Evolutionary conservation across 2,797 vertebrate genomes (phyloP).

Genomic region (Pachyuromys duprasi): DNA sequence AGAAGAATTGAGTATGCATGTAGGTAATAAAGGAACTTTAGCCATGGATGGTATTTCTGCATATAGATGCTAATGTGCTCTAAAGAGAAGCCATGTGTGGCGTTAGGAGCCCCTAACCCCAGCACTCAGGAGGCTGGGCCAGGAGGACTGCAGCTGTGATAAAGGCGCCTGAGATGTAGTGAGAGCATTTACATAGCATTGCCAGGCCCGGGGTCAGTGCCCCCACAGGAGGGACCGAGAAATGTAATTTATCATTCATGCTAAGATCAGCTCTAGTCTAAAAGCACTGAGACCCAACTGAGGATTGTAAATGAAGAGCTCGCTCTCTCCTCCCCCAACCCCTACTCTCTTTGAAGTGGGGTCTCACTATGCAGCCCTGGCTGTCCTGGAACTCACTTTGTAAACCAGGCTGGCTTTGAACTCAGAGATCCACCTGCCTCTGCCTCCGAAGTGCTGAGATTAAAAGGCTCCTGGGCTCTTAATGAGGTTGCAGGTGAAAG

Average conservation of each 20-base stretch:
- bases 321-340: neutral
- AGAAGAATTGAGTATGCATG: neutral
- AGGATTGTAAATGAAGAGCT: neutral
- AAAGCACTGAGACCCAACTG: neutral
- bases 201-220: neutral
- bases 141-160: neutral
- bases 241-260: neutral
- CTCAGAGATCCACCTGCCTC: no score
- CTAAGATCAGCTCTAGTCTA: slow-evolving; percentile 17
- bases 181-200: neutral
- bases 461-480: neutral
- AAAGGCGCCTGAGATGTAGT: neutral
- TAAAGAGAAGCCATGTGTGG: neutral
- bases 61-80: neutral
- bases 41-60: neutral
- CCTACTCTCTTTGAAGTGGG: neutral
- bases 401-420: no score
- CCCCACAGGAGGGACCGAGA: neutral
- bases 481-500: neutral
- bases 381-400: no score
- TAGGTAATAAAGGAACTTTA: neutral
- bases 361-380: no score
- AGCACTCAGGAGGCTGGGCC: neutral
- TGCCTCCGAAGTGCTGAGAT: no score
- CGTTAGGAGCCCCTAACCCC: neutral